Percentiles rank a stretch among this genome's conserved stretches.
These are phyloP conservation scores for Hipposideros larvatus DNA, from an alignment of 2,797 vertebrate genomes.

Conservation along the genomic window DNA sequence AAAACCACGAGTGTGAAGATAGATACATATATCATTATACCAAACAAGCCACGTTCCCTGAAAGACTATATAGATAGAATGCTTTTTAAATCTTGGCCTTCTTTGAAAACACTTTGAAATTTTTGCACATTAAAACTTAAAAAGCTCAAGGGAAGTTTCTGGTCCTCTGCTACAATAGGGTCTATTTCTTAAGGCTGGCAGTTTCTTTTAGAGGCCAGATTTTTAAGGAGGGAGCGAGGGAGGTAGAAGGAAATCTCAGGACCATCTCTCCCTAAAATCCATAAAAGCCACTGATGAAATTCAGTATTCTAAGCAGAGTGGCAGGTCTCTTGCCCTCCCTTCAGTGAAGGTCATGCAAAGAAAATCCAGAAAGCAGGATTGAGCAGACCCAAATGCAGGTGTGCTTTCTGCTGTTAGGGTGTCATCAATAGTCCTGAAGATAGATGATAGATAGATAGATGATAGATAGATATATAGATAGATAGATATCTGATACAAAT, in stretches of 20 bases:
- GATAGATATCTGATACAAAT: neutral
- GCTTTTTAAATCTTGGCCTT: neutral
- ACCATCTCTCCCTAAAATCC: slow-evolving; percentile 12
- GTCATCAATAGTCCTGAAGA: neutral
- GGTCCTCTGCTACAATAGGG: neutral
- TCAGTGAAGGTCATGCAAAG: neutral
- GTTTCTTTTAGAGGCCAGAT: neutral
- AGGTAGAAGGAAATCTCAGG: neutral
- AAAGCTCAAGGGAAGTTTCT: neutral
- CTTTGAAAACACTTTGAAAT: neutral
- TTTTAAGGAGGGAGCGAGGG: neutral
- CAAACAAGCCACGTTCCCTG: neutral
- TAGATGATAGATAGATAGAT: too few relatives aligned
- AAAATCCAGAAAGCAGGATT: neutral
- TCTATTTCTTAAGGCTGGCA: slow-evolving; percentile 8
- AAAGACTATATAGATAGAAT: neutral
- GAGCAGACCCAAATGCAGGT: neutral
- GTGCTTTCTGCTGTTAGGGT: neutral
- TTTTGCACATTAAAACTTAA: slow-evolving; percentile 32
- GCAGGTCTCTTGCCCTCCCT: neutral
- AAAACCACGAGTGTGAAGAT: neutral
- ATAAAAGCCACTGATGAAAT: slow-evolving; percentile 34
- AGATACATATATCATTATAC: neutral
- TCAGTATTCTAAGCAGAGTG: neutral
- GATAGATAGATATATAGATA: too few relatives aligned